Base-by-base conservation (phyloP, 2,113 vertebrate genomes). In the Meles meles region DNA sequence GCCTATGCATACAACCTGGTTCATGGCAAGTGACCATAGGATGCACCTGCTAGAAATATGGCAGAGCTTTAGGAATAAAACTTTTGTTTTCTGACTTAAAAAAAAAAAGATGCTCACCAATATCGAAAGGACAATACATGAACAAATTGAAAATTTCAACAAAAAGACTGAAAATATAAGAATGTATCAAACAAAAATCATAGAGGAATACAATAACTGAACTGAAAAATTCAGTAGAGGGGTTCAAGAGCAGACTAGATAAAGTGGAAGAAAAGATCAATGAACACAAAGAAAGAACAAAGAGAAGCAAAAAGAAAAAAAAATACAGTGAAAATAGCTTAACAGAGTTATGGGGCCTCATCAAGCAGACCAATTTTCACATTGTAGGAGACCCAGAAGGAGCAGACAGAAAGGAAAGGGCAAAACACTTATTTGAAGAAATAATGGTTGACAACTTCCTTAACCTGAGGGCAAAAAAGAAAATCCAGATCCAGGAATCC, bases 1-100 rank as follows among this genome's bases (percentile, higher is more conserved):
- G 99, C 99, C 93, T 99, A 99, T 98, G 99, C 99, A 0, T 99
- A 99, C 98, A 99, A 99, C 99, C 98, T 99, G 96, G 99, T 99
- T 97, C 99, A 99, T 93, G 99, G 99, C 99, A 99, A 92, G 99
- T 99, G 97, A 99, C 99, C 95, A 99, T 99, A 39, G 99, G 99
- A 55, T 55, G 52, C 96, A 99, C 99, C 80, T 99, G 99, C 98
- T 99, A 99, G 99, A 92, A 84, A 20, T 37, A 3, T 71, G 57
- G 49, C 81, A 49, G 59, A 42, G 1, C 9, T 93, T 97, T 96
- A 96, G 21, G 63, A 95, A 97, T 94, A 97, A 98, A 95, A 83
- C 61, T 57, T 5, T 86, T 63, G 11, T 88, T 95, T 63, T 79
- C 39, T 87, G 55, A 17, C 27, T 37, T 76, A 34, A 17, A 67